Evolutionary conservation across 2,888 invertebrate genomes (phyloP).

Genomic region (Aphodius granarius): DNA sequence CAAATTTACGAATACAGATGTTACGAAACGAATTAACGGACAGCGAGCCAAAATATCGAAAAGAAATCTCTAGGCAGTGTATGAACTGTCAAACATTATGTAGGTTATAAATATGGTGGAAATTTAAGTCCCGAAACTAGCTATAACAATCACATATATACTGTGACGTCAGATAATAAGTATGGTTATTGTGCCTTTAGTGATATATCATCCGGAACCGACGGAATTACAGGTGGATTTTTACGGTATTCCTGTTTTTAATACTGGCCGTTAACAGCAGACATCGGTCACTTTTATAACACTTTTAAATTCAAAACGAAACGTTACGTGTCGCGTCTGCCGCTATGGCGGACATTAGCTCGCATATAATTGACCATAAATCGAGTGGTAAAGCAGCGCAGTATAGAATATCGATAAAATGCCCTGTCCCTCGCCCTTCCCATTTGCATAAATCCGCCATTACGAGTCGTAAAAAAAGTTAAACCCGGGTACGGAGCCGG

Average conservation of each 20-base stretch:
- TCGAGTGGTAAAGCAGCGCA: not conserved
- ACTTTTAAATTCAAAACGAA: not conserved
- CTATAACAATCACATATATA: too few relatives aligned
- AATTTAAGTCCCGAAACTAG: too few relatives aligned
- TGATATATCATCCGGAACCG: not conserved
- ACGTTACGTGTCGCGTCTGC: not conserved
- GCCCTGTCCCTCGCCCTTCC: not conserved
- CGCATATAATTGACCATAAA: not conserved
- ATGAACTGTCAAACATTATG: too few relatives aligned
- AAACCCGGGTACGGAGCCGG: not conserved
- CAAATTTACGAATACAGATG: too few relatives aligned
- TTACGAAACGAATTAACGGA: too few relatives aligned
- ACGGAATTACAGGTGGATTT: not conserved
- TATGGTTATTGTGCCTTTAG: not conserved
- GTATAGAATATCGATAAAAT: not conserved
- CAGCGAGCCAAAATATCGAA: too few relatives aligned
- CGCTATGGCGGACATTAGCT: not conserved
- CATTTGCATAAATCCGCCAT: not conserved
- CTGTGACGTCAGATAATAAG: too few relatives aligned
- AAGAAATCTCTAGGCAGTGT: too few relatives aligned
- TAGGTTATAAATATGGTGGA: too few relatives aligned
- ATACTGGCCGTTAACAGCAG: not conserved
- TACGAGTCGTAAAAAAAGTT: not conserved
- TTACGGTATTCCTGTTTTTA: not conserved
- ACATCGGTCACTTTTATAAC: not conserved